Conservation (phyloP, 2,113 vertebrate genomes). For the Hemiprocne comata region DNA sequence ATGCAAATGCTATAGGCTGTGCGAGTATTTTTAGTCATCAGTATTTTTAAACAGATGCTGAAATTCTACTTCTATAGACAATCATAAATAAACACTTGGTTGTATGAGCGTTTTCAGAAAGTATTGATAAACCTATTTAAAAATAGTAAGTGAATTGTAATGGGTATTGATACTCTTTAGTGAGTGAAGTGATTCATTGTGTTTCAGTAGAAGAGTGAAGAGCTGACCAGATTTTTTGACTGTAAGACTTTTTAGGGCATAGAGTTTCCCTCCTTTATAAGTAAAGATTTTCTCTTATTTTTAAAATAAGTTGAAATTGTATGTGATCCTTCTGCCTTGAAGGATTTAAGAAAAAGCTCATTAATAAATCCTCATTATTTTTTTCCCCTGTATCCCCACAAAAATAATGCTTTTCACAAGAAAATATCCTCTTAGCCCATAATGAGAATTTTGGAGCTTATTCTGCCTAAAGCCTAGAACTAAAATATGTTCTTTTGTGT, state of each 20-base stretch:
- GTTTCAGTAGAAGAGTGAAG: not conserved
- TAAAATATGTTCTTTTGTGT: not conserved
- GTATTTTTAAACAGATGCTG: not conserved
- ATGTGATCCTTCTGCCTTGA: not conserved
- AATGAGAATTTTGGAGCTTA: not conserved
- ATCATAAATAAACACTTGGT: not conserved
- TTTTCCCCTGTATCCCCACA: not conserved
- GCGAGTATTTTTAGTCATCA: not conserved
- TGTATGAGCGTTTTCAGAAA: not conserved
- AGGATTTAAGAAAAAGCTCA: not conserved
- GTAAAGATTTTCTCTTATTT: not conserved
- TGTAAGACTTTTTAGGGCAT: not conserved
- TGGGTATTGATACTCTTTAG: not conserved
- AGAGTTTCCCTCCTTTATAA: not conserved
- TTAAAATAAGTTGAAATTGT: not conserved
- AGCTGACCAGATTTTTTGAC: not conserved
- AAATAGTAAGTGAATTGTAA: not conserved
- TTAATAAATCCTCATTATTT: not conserved
- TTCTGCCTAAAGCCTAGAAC: not conserved
- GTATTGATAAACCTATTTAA: not conserved
- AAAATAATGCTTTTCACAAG: not conserved
- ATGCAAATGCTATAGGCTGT: not conserved
- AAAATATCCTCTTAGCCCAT: not conserved
- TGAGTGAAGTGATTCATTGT: not conserved
- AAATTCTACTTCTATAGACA: not conserved